Evolutionary conservation across 2,797 vertebrate genomes (phyloP), one percentile per base, ranked within the genome.

Genomic region (Paramormyrops hopkinsi): DNA sequence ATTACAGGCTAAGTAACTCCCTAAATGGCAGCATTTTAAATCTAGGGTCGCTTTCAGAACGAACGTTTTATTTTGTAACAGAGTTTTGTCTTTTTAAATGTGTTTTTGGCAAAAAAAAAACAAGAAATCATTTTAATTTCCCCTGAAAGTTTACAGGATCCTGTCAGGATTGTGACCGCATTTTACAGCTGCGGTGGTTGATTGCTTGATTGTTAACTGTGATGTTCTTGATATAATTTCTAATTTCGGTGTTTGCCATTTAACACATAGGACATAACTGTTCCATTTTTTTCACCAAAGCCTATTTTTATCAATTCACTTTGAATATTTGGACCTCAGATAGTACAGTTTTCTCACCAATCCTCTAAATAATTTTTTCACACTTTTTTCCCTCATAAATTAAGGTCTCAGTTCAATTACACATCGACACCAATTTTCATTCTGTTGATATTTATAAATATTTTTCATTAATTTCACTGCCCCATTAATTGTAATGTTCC

Each of bases 1-100:
- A 95, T 96, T 96, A 96, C 93, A 89, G 94, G 94, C 94, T 93
- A 95, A 97, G 96, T 97, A 97, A 97, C 94, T 96, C 93, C 96
- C 91, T 92, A 93, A 92, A 93, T 96, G 94, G 94, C 95, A 96
- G 96, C 96, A 94, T 94, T 95, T 94, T 93, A 94, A 93, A 93
- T 93, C 93, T 93, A 92, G 90, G 90, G 91, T 92, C 91, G 65
- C 92, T 92, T 90, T 90, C 62, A n/a, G 44, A 65, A 82, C 8
- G 17, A 65, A 84, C 44, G 29, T 29, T 44, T 48, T 51, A 33
- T 41, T 46, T 56, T 22, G 83, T 37, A 69, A 41, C 59, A 53
- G 44, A 48, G 84, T 73, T 86, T 37, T 73, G 37, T 48, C 29
- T 87, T 54, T 3, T 46, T 11, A 11, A 37, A 76, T 53, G 46